Evolutionary conservation across 2,888 invertebrate species (phyloP), one percentile per base, ranked within the genome.

Genomic region (Dryomyza anilis): DNA sequence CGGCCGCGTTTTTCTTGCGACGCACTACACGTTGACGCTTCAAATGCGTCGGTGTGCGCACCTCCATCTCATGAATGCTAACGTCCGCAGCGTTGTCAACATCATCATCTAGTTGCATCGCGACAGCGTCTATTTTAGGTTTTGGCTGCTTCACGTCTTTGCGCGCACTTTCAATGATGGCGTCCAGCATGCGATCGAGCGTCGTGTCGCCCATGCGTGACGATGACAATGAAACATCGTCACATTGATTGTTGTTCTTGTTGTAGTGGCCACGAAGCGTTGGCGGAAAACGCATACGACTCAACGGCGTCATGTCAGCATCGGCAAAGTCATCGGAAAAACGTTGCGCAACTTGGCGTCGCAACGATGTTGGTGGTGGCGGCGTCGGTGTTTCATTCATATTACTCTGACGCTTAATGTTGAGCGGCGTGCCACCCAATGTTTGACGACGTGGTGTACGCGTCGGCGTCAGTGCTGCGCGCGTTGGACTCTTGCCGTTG

Each of bases 61-160:
- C 81, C 71, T 83, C 83, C 82, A 82, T 82, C 67, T 82, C 82
- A 59, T 82, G 82, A 30, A 82, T 76, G 65, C 82, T 81, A 8
- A 65, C 70, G 66, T 79, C 78, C 46, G 72, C 70, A 68, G 78
- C 78, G 46, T 73, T 71, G 1, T 69, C 72, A 19, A n/a, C 60
- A 8, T 65, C 69, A 8, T 12, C 29, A n/a, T 43, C 57, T 27
- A 29, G 8, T 16, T 19, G 19, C 12, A 16, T 19, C 33, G 8
- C 19, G 53, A 25, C n/a, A 48, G 60, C 23, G 10, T 23, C n/a
- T 21, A 16, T 39, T 19, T 19, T 19, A 1, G 12, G 23, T 3
- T 12, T 5, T 8, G 3, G 23, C 27, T 33, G 19, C 25, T 6
- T 36, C 21, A 12, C 19, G 25, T 81, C 81, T 63, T 82, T 82